These are phyloP conservation scores for Sialis fuliginosa DNA, from an alignment of 2,888 invertebrate genomes.

Conservation along the genomic window DNA sequence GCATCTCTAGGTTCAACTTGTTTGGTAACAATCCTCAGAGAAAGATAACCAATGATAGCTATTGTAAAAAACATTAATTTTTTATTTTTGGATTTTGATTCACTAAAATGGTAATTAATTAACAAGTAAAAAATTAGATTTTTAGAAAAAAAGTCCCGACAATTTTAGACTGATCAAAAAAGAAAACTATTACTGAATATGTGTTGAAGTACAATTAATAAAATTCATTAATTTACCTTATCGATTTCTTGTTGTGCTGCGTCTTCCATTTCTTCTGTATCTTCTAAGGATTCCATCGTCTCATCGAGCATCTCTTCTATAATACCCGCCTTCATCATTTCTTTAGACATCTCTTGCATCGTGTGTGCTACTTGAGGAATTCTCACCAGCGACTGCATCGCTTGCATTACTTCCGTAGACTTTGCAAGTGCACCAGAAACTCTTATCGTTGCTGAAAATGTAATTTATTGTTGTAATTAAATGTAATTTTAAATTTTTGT, in stretches of 20 bases:
- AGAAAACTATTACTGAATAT: too few relatives aligned
- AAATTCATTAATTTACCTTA: slow-evolving; percentile 36
- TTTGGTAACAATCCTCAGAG: too few relatives aligned
- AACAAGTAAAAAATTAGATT: too few relatives aligned
- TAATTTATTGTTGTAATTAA: neutral
- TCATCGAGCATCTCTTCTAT: slow-evolving; percentile 99
- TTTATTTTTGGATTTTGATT: too few relatives aligned
- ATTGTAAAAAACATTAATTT: too few relatives aligned
- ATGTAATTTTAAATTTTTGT: neutral
- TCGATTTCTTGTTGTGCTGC: slow-evolving; percentile 88
- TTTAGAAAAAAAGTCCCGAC: too few relatives aligned
- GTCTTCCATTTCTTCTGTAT: slow-evolving; percentile 90
- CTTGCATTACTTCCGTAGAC: slow-evolving; percentile 97
- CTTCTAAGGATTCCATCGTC: slow-evolving; percentile 83
- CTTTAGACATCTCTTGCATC: slow-evolving; percentile 95
- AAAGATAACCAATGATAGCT: too few relatives aligned
- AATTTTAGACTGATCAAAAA: too few relatives aligned
- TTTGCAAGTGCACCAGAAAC: slow-evolving; percentile 86
- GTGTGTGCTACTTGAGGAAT: slow-evolving; percentile 88
- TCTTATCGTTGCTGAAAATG: slow-evolving; percentile 62
- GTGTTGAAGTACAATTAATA: too few relatives aligned
- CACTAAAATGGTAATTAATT: too few relatives aligned
- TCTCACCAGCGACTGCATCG: slow-evolving; percentile 82
- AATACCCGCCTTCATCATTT: slow-evolving; percentile 98
- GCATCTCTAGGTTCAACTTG: too few relatives aligned